Evolutionary conservation across 1,140 invertebrate species (phyloP).

Genomic region (Hypothenemus hampei): DNA sequence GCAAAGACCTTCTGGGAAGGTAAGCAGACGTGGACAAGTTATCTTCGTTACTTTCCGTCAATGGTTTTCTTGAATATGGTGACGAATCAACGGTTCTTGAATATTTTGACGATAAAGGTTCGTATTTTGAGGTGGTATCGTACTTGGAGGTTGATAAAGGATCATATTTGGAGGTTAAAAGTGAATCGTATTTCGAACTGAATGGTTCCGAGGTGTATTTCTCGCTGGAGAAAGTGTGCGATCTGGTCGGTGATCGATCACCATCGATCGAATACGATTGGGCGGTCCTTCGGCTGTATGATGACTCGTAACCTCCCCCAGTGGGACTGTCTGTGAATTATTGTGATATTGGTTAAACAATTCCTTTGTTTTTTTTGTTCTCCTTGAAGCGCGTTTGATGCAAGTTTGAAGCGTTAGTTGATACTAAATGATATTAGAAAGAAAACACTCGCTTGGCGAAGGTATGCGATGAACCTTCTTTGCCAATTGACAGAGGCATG

Average conservation of each 20-base stretch:
- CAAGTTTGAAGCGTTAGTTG: too few relatives aligned
- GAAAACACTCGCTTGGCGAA: too few relatives aligned
- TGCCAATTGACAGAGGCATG: too few relatives aligned
- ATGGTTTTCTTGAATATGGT: too few relatives aligned
- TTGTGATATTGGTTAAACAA: too few relatives aligned
- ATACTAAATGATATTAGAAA: too few relatives aligned
- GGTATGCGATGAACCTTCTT: too few relatives aligned
- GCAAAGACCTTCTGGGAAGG: constrained; percentile 13
- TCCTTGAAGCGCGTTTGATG: too few relatives aligned
- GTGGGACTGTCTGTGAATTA: too few relatives aligned
- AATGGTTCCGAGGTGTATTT: constrained; percentile 29
- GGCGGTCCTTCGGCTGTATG: constrained; percentile 35
- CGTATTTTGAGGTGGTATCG: constrained; percentile 13
- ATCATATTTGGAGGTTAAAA: constrained; percentile 13
- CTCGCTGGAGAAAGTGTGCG: constrained; percentile 20
- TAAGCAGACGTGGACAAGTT: constrained; percentile 37
- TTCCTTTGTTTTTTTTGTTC: too few relatives aligned
- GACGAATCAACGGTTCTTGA: constrained; percentile 12
- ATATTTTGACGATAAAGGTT: constrained; percentile 3
- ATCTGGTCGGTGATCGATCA: constrained; percentile 28
- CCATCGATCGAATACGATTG: constrained; percentile 34
- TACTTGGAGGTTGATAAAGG: constrained; percentile 2
- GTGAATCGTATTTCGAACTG: constrained; percentile 21
- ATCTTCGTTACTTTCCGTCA: too few relatives aligned
- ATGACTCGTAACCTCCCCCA: constrained; percentile 37